Conservation (phyloP, 2,113 vertebrate genomes). For the Hydrolagus affinis region DNA sequence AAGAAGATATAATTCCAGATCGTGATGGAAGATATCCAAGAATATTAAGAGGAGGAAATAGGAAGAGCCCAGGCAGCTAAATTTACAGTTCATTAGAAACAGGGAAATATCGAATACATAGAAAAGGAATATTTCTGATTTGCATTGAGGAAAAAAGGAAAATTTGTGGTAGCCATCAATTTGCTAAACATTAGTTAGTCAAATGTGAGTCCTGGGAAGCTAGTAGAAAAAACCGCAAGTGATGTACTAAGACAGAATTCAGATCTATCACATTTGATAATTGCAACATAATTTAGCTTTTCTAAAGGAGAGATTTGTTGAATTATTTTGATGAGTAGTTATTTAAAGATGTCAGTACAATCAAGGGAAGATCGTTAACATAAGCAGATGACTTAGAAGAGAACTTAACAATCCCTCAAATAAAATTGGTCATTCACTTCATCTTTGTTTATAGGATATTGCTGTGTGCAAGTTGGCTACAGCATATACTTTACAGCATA, state of each 20-base stretch:
- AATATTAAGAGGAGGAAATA: conserved; percentile 23
- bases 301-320: neutral
- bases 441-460: too few species aligned
- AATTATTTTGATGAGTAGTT: neutral
- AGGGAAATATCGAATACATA: conserved; percentile 14
- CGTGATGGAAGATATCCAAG: neutral
- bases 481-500: too few species aligned
- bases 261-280: neutral
- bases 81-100: conserved; percentile 23
- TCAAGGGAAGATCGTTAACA: too few species aligned
- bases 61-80: neutral
- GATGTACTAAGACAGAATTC: neutral
- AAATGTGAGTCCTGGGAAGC: neutral
- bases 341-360: too few species aligned
- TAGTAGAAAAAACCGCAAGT: neutral
- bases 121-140: conserved; percentile 22
- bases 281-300: too few species aligned
- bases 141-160: neutral
- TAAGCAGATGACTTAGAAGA: too few species aligned
- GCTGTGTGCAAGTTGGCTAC: too few species aligned
- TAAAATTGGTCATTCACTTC: too few species aligned
- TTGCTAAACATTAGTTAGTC: neutral
- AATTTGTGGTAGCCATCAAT: neutral
- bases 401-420: too few species aligned
- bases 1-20: neutral